Evolutionary conservation across 2,888 invertebrate species (phyloP).

Genomic region (Plemyria rubiginata): DNA sequence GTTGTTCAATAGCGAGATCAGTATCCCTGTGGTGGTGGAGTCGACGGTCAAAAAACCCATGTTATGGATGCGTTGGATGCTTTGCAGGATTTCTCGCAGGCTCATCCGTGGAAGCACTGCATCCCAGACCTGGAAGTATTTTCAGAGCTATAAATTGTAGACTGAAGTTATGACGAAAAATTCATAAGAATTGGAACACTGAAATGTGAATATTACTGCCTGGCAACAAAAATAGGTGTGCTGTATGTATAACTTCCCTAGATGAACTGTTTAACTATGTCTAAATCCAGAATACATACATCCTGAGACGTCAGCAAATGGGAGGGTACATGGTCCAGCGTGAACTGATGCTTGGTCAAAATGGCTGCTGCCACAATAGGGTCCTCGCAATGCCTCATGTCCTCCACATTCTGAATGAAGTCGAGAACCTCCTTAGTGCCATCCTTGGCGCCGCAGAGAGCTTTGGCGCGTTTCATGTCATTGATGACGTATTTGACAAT

Average conservation of each 20-base stretch:
- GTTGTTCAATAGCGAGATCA: constrained; percentile 81
- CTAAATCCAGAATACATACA: constrained; percentile 68
- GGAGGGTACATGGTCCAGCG: constrained; percentile 89
- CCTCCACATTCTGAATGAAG: constrained; percentile 77
- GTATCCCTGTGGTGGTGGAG: constrained; percentile 76
- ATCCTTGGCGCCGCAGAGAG: constrained; percentile 64
- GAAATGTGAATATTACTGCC: too few species aligned
- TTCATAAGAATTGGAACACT: too few species aligned
- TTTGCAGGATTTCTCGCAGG: constrained; percentile 77
- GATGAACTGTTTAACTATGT: background rate
- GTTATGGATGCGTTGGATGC: constrained; percentile 86
- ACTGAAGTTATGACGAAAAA: too few species aligned
- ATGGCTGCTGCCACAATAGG: constrained; percentile 78
- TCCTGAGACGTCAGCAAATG: constrained; percentile 86
- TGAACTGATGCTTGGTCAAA: constrained; percentile 80
- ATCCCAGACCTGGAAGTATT: constrained; percentile 84
- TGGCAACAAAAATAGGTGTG: too few species aligned
- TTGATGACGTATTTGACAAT: constrained; percentile 81
- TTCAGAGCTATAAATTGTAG: too few species aligned
- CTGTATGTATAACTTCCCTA: too few species aligned
- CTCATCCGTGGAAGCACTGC: constrained; percentile 83
- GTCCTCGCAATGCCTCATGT: constrained; percentile 80
- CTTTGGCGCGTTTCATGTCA: constrained; percentile 80
- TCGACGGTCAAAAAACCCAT: constrained; percentile 84
- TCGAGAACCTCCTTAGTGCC: constrained; percentile 71